phyloP scores from a whole-genome alignment of 2,113 vertebrate species.

The Falcunculus frontatus region DNA sequence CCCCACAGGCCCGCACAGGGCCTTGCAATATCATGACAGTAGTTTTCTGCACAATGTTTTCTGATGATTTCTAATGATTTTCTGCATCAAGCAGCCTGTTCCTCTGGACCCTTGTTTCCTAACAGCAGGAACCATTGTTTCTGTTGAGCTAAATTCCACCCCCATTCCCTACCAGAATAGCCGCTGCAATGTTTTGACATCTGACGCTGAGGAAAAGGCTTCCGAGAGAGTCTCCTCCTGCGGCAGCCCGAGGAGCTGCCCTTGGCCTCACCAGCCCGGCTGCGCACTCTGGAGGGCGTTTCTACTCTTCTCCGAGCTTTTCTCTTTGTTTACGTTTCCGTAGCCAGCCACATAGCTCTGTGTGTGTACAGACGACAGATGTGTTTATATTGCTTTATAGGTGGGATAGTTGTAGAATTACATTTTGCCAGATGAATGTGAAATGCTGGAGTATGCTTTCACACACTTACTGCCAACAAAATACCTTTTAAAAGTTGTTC shows the following conservation, averaged over 20 bases:
- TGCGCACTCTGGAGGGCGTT: background rate
- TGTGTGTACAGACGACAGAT: background rate
- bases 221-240: background rate
- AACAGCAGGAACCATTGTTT: background rate
- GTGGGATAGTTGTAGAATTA: background rate
- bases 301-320: background rate
- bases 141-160: background rate
- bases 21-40: background rate
- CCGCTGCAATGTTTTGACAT: background rate
- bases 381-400: background rate
- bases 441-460: background rate
- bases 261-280: background rate
- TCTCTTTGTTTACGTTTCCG: background rate
- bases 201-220: background rate
- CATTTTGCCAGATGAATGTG: background rate
- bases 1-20: background rate
- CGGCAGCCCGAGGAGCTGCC: rapidly evolving
- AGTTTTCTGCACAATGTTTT: background rate
- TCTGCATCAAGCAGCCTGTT: background rate
- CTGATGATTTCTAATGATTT: background rate
- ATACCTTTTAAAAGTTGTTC: background rate
- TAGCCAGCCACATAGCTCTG: background rate
- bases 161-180: background rate
- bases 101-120: background rate
- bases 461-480: background rate